Evolutionary conservation across 2,888 invertebrate genomes (phyloP).

Genomic region (Dugesia japonica): DNA sequence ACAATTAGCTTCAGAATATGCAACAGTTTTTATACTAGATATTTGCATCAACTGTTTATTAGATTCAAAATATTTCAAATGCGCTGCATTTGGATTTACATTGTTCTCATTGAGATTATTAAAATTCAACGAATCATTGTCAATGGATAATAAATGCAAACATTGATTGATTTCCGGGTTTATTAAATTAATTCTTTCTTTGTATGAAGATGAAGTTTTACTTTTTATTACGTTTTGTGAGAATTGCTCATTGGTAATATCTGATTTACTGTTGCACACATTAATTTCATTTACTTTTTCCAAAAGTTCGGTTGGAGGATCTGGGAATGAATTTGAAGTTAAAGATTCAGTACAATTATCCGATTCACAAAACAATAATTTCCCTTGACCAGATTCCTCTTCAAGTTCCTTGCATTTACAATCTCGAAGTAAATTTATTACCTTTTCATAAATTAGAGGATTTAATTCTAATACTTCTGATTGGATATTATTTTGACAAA

Average conservation of each 20-base stretch:
- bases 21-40: too few species aligned
- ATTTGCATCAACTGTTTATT: too few species aligned
- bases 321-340: not conserved
- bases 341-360: not conserved
- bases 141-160: too few species aligned
- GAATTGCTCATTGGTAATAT: not conserved
- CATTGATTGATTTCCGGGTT: too few species aligned
- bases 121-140: too few species aligned
- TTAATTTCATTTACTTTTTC: not conserved
- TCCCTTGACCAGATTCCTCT: not conserved
- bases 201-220: not conserved
- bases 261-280: not conserved
- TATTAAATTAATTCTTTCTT: not conserved
- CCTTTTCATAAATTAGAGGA: not conserved
- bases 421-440: not conserved
- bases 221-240: too few species aligned
- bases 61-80: too few species aligned
- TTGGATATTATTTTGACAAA: not conserved
- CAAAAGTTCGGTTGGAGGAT: not conserved
- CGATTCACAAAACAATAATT: not conserved
- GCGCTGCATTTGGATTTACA: not conserved
- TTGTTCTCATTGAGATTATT: too few species aligned
- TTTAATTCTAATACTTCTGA: not conserved
- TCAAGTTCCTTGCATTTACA: not conserved
- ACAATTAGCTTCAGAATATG: too few species aligned